These are phyloP conservation scores for Diprion similis DNA, from an alignment of 1,140 invertebrate genomes.

Conservation along the genomic window DNA sequence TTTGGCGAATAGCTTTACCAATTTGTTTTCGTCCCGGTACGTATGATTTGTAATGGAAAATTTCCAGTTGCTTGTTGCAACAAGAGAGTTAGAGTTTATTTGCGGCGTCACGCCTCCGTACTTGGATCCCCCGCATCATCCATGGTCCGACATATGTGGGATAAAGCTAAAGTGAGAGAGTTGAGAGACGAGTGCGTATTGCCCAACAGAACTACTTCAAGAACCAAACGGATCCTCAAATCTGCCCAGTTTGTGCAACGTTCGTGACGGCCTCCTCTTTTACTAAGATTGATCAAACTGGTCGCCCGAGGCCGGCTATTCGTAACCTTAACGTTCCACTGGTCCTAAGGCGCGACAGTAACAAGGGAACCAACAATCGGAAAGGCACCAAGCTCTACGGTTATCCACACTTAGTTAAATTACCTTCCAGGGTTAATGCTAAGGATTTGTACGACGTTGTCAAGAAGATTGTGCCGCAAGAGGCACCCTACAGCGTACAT, in stretches of 20 bases:
- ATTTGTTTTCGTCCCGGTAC: background rate
- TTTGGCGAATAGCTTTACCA: no score
- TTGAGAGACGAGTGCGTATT: slow-evolving; percentile 46
- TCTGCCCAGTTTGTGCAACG: slow-evolving; percentile 48
- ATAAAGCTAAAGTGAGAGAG: slow-evolving; percentile 42
- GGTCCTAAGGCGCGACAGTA: slow-evolving; percentile 63
- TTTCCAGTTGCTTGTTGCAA: no score
- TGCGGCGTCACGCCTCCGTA: no score
- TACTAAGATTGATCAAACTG: slow-evolving; percentile 52
- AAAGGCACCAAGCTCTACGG: slow-evolving; percentile 64
- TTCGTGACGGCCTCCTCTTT: slow-evolving; percentile 46
- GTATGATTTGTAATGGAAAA: background rate
- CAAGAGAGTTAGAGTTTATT: no score
- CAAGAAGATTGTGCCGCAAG: slow-evolving; percentile 59
- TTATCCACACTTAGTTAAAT: slow-evolving; percentile 65
- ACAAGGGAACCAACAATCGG: slow-evolving; percentile 64
- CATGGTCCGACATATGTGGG: no score
- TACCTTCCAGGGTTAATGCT: slow-evolving; percentile 67
- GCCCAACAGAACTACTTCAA: slow-evolving; percentile 56
- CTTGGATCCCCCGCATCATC: no score
- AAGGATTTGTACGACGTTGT: slow-evolving; percentile 62
- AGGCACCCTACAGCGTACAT: slow-evolving; percentile 59
- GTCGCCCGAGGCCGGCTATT: slow-evolving; percentile 45
- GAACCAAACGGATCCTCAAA: slow-evolving; percentile 42
- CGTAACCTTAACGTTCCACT: slow-evolving; percentile 67